phyloP scores from a whole-genome alignment of 2,797 vertebrate genomes.

The Sebastes taczanowskii region DNA sequence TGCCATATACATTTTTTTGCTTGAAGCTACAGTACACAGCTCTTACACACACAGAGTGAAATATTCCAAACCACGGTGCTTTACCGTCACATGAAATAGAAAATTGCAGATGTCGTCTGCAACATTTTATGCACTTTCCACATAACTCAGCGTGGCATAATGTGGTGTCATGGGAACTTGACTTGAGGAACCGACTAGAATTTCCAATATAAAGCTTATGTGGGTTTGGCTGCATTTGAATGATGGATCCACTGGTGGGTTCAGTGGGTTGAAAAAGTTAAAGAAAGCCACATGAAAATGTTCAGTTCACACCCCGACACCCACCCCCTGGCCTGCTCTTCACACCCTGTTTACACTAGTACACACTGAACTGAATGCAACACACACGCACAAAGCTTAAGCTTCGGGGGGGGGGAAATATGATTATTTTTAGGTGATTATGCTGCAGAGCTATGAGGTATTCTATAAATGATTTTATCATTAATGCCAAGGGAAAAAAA shows the following conservation, averaged over 20 bases:
- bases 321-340: constrained; percentile 14
- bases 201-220: constrained; percentile 14
- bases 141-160: constrained; percentile 29
- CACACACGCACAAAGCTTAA: background rate
- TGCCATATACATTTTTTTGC: constrained; percentile 2
- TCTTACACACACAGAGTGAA: constrained; percentile 11
- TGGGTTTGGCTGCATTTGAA: constrained; percentile 18
- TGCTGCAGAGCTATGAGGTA: background rate
- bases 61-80: constrained; percentile 15
- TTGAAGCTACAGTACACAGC: constrained; percentile 16
- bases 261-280: constrained; percentile 47
- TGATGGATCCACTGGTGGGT: constrained; percentile 20
- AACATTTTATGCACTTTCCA: constrained; percentile 33
- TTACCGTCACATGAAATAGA: constrained; percentile 42
- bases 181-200: constrained; percentile 23
- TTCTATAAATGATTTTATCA: constrained; percentile 5
- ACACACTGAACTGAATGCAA: constrained; percentile 7
- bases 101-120: constrained; percentile 27
- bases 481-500: background rate
- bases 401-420: background rate
- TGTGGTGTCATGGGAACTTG: constrained; percentile 44
- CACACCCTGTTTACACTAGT: constrained; percentile 24
- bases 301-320: constrained; percentile 19
- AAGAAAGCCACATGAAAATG: constrained; percentile 26
- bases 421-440: background rate